Evolutionary conservation across 2,888 invertebrate genomes (phyloP).

Genomic region (Limnephilus marmoratus): DNA sequence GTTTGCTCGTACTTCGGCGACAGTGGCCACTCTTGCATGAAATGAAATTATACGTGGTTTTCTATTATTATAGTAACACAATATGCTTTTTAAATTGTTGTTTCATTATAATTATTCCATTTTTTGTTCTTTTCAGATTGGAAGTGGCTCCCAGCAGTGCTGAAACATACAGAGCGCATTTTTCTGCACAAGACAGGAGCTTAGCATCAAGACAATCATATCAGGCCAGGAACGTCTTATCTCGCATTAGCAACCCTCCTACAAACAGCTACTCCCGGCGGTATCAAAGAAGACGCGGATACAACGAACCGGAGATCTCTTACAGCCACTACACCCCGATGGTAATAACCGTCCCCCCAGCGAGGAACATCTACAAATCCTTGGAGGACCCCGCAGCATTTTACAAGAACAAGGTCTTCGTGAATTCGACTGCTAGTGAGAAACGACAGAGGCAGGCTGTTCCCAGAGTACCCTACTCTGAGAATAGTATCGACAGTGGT

Average conservation of each 20-base stretch:
- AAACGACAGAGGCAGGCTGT: conserved; percentile 17
- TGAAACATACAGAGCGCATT: background rate
- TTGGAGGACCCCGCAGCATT: conserved; percentile 52
- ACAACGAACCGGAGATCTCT: conserved; percentile 8
- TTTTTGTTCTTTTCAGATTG: conserved; percentile 21
- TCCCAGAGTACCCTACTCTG: background rate
- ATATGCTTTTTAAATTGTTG: background rate
- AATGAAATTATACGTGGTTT: background rate
- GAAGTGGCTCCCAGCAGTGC: conserved; percentile 8
- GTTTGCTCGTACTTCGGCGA: no score
- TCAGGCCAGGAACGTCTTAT: background rate
- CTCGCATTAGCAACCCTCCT: no score
- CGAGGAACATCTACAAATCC: conserved; percentile 51
- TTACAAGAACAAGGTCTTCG: conserved; percentile 51
- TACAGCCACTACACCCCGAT: conserved; percentile 44
- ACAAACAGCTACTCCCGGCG: background rate
- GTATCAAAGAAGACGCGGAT: background rate
- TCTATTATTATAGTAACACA: background rate
- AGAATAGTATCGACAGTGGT: background rate
- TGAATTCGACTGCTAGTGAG: conserved; percentile 57
- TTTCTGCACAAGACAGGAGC: background rate
- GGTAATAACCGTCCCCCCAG: conserved; percentile 30
- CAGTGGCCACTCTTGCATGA: no score
- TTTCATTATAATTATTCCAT: background rate
- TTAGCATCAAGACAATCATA: background rate